Evolutionary conservation across 1,140 invertebrate genomes (phyloP).

Genomic region (Heliothis virescens): DNA sequence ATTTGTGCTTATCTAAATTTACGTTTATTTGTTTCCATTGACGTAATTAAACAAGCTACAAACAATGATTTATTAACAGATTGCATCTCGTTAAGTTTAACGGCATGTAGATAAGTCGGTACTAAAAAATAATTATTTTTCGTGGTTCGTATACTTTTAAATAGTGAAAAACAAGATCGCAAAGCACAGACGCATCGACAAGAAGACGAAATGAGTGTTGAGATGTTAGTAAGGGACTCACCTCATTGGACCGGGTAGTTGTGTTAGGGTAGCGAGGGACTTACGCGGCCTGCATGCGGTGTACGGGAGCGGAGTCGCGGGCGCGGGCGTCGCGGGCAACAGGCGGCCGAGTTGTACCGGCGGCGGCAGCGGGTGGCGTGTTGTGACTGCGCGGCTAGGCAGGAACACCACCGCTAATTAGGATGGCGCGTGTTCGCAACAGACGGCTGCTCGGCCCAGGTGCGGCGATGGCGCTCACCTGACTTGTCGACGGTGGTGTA

Average conservation of each 20-base stretch:
- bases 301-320: conserved; percentile 23
- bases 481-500: conserved; percentile 32
- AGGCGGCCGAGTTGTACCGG: conserved; percentile 46
- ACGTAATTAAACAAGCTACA: background rate
- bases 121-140: conserved; percentile 9
- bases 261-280: conserved; percentile 45
- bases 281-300: conserved; percentile 55
- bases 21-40: conserved; percentile 37
- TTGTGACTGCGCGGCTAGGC: conserved; percentile 39
- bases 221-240: conserved; percentile 55
- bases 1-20: conserved; percentile 29
- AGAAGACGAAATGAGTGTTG: background rate
- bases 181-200: conserved; percentile 28
- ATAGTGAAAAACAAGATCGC: conserved; percentile 18
- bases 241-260: conserved; percentile 71
- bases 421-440: conserved; percentile 35
- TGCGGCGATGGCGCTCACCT: conserved; percentile 53
- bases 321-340: conserved; percentile 54
- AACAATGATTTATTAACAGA: conserved; percentile 29
- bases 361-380: conserved; percentile 23
- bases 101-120: conserved; percentile 7
- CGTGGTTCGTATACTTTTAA: background rate
- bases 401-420: conserved; percentile 47
- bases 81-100: conserved; percentile 34
- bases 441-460: conserved; percentile 5